Conservation (phyloP, 2,888 invertebrate genomes). For the Eulithis prunata region DNA sequence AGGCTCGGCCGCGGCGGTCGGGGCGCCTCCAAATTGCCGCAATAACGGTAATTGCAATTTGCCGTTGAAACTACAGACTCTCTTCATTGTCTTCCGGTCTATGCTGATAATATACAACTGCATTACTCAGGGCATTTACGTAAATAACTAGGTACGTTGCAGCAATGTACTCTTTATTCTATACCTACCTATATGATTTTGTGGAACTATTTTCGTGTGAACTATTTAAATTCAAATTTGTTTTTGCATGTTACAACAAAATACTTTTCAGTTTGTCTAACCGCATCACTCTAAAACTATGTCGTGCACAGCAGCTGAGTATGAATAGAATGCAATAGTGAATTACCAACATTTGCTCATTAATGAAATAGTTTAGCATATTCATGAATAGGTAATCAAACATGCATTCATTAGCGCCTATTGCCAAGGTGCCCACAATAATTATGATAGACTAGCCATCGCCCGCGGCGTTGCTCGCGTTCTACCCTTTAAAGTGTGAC, state of each 20-base stretch:
- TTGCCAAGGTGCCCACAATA: slow-evolving; percentile 3
- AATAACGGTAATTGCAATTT: slow-evolving; percentile 79
- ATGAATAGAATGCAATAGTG: neutral
- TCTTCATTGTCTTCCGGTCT: slow-evolving; percentile 68
- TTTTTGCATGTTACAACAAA: too few relatives aligned
- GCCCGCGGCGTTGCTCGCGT: too few relatives aligned
- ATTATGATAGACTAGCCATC: too few relatives aligned
- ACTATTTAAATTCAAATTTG: too few relatives aligned
- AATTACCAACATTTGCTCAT: slow-evolving; percentile 32
- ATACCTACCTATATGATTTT: too few relatives aligned
- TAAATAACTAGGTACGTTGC: slow-evolving; percentile 1
- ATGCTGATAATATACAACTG: slow-evolving; percentile 55
- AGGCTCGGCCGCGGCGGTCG: slow-evolving; percentile 38
- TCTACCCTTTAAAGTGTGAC: too few relatives aligned
- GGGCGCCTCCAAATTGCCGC: slow-evolving; percentile 70
- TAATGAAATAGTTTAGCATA: slow-evolving; percentile 28
- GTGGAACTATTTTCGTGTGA: too few relatives aligned
- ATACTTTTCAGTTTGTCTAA: too few relatives aligned
- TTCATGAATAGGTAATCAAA: slow-evolving; percentile 38
- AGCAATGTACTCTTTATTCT: neutral
- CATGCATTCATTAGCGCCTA: slow-evolving; percentile 28
- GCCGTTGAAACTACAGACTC: slow-evolving; percentile 69
- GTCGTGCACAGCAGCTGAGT: neutral
- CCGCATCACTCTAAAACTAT: too few relatives aligned
- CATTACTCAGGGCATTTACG: slow-evolving; percentile 38